These are phyloP conservation scores for Sinotaia quadrata DNA, from an alignment of 2,888 invertebrate genomes.

Conservation along the genomic window DNA sequence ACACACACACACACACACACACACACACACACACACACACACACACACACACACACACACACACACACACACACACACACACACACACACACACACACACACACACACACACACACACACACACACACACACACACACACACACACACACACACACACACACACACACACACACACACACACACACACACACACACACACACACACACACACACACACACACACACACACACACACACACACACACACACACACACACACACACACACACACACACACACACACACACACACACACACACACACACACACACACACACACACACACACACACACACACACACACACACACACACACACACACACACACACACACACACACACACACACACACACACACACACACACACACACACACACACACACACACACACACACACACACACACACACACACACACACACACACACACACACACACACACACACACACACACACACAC, in stretches of 20 bases:
- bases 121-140: not conserved
- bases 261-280: not conserved
- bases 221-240: not conserved
- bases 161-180: not conserved
- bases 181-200: not conserved
- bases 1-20: not conserved
- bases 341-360: not conserved
- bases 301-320: not conserved
- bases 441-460: not conserved
- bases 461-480: slow-evolving; percentile 1
- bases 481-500: not conserved
- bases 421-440: not conserved
- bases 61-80: no score
- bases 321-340: not conserved
- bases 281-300: slow-evolving; percentile 3
- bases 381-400: not conserved
- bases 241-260: not conserved
- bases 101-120: no score
- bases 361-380: not conserved
- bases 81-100: no score
- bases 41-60: not conserved
- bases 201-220: not conserved
- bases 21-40: not conserved
- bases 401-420: not conserved
- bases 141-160: not conserved